Conservation (phyloP, 2,113 vertebrate species). For the Tamias sibiricus region DNA sequence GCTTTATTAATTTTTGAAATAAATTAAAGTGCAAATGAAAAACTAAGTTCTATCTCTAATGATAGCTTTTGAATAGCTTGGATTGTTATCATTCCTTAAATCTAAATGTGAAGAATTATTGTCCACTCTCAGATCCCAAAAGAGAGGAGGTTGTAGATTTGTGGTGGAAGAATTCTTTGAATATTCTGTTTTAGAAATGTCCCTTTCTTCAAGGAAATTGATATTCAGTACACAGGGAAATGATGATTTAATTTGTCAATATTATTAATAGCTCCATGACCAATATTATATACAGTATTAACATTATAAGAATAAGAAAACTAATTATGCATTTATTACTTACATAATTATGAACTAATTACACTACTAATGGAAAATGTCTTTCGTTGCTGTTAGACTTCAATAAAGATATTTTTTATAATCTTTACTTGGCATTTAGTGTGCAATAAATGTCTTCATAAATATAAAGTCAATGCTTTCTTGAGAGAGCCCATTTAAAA, state of each 20-base stretch:
- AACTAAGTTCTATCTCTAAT: not conserved
- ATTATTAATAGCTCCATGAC: constrained; percentile 66
- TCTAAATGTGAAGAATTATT: not conserved
- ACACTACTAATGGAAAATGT: constrained; percentile 68
- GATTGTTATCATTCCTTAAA: not conserved
- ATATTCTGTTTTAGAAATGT: not conserved
- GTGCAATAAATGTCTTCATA: constrained; percentile 72
- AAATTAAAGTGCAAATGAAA: not conserved
- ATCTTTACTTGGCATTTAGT: constrained; percentile 74
- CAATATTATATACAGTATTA: constrained; percentile 67
- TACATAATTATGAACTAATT: constrained; percentile 77
- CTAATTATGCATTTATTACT: constrained; percentile 77
- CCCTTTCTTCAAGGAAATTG: constrained; percentile 7
- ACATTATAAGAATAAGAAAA: constrained; percentile 66
- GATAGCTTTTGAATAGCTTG: not conserved
- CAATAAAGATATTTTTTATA: constrained; percentile 72
- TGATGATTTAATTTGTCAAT: constrained; percentile 68
- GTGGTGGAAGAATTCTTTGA: not conserved
- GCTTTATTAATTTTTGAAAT: not conserved
- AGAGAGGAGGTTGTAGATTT: not conserved
- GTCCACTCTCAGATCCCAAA: not conserved
- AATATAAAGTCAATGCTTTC: constrained; percentile 75
- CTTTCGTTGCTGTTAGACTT: constrained; percentile 63
- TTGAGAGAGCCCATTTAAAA: constrained; percentile 66
- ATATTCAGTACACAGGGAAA: constrained; percentile 17